Percentiles rank a stretch among this genome's conserved stretches.
phyloP scores from a whole-genome alignment of 2,797 vertebrate species.

The Falco berigora region DNA sequence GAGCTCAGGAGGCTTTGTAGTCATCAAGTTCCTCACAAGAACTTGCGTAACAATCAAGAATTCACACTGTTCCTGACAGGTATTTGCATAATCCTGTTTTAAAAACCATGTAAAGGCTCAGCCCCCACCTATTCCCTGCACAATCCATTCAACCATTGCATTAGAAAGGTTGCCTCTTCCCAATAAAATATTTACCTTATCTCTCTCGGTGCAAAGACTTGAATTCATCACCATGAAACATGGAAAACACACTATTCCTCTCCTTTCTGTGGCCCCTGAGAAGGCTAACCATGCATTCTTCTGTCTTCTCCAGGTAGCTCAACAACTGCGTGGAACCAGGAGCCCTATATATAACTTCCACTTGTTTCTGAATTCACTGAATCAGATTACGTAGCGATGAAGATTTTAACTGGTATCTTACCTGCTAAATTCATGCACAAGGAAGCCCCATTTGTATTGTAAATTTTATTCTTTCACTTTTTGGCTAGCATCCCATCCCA shows the following conservation, averaged over 20 bases:
- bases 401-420: background rate
- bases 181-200: background rate
- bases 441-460: background rate
- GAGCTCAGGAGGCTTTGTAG: background rate
- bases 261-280: background rate
- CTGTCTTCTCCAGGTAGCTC: background rate
- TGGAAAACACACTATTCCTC: background rate
- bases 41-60: no score
- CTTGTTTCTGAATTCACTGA: background rate
- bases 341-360: background rate
- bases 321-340: background rate
- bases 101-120: background rate
- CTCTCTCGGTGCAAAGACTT: background rate
- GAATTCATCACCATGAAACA: background rate
- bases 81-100: background rate
- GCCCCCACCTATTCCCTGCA: background rate
- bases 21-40: no score
- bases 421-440: background rate
- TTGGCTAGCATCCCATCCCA: background rate
- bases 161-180: background rate
- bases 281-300: background rate
- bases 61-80: background rate
- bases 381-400: background rate
- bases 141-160: background rate
- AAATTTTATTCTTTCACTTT: background rate